Evolutionary conservation across 2,888 invertebrate species (phyloP), one percentile per base, ranked within the genome.

Genomic region (Euclidia mi): DNA sequence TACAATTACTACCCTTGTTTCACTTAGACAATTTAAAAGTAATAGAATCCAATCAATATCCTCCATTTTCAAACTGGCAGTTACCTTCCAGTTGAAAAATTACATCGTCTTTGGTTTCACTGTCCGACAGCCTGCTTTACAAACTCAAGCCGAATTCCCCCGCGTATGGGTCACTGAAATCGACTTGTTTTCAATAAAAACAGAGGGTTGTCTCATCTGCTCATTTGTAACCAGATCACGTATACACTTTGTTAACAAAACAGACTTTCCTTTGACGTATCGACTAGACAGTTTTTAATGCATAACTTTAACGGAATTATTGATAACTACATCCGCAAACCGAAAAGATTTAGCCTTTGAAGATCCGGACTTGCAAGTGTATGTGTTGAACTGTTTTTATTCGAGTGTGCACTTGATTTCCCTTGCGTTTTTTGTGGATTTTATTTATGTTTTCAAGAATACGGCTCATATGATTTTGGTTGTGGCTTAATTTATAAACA

Each of bases 241-340:
- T 84, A 79, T 88, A 82, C 91, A 92, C 91, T 93, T 93, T 91
- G 92, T 91, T 92, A 93, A 87, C 85, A 92, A 92, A 94, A 93
- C 92, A 93, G 79, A 81, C 72, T 72, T 68, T 71, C 90, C 92
- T 93, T 94, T 94, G 94, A 93, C 88, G 85, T 81, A 80, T 78
- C 79, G 79, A 73, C 78, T 76, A 81, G 83, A 81, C 83, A 84
- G 88, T 92, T 73, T 92, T 91, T 92, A 94, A 94, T 93, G 92
- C 94, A 93, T 92, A 92, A 89, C 87, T 90, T 82, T 84, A 80
- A 82, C 71, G 70, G 90, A 91, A 91, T 91, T 91, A 93, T 93
- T 92, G 91, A 91, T 92, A 87, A 81, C 79, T 77, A 78, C 78
- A 79, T 76, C 72, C 78, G 76, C 35, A 29, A 28, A 75, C 80